Base-by-base conservation (phyloP, 2,797 vertebrate species). In the Botia almorhae region DNA sequence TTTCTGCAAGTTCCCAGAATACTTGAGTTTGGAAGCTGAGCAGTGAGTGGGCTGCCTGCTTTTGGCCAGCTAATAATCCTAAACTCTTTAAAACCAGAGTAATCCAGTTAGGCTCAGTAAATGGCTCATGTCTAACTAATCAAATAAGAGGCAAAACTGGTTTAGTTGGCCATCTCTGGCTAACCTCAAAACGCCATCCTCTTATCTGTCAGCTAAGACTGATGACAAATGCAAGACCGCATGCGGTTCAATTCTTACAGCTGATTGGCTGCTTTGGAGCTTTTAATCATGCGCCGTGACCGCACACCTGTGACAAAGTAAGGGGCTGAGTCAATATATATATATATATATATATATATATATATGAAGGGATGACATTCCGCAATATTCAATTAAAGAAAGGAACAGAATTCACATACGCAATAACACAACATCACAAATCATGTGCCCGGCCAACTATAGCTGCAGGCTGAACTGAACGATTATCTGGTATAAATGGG, bases 11-110 rank as follows among this genome's bases (percentile, higher is more conserved):
- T 84, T 77, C 65, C 77, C 69, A 77, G 36, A 82, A 82, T 48
- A 69, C 19, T 43, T 78, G 53, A 36, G 72, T 53, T 50, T 81
- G 78, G 48, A 81, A 84, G 80, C 60, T 56, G 69, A 48, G 79
- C 39, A 80, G 76, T 76, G 51, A 36, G 39, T 69, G 71, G 73
- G 67, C 74, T 82, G 73, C 83, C 82, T 76, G 81, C 76, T 91
- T 85, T 89, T 88, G 83, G 92, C 91, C 70, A 89, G 93, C 92
- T 94, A 90, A 85, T 90, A 90, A 91, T 87, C 89, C 91, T 98
- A 96, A 98, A 97, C 96, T 95, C 94, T 96, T 98, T 96, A 97
- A 94, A 94, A 94, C 91, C 92, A 93, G 91, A 92, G 89, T 97
- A 97, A 99, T 98, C 96, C 94, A 92, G 93, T 99, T 98, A 97